Percentiles rank a stretch among this genome's conserved stretches.
Evolutionary conservation across 2,113 vertebrate genomes (phyloP).

Genomic region (Corythaixoides concolor): DNA sequence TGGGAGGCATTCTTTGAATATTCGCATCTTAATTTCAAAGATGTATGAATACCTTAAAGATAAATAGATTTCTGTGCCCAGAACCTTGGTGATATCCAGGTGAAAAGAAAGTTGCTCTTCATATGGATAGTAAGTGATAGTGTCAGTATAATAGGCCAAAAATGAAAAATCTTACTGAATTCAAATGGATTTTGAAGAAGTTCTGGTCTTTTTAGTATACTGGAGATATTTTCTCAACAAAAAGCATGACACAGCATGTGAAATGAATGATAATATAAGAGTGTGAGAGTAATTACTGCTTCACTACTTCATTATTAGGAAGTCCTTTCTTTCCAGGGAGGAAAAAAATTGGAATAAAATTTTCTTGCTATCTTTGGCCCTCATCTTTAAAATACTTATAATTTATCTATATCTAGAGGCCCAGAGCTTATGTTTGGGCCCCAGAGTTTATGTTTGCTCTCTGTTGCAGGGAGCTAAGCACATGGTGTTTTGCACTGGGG

Average conservation of each 20-base stretch:
- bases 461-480: background rate
- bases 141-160: background rate
- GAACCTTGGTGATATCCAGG: background rate
- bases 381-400: background rate
- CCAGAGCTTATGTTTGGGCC: background rate
- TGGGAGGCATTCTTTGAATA: constrained; percentile 61
- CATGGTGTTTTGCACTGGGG: background rate
- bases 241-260: background rate
- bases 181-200: background rate
- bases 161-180: background rate
- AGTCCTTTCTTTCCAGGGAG: background rate
- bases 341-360: background rate
- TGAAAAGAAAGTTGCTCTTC: constrained; percentile 21
- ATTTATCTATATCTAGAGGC: background rate
- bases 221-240: background rate
- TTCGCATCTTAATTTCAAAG: constrained; percentile 23
- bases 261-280: background rate
- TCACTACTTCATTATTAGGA: background rate
- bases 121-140: background rate
- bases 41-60: constrained; percentile 13
- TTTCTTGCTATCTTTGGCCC: background rate
- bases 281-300: background rate
- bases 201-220: background rate
- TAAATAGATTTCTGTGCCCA: constrained; percentile 23
- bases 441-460: background rate